Base-by-base conservation (phyloP, 2,888 invertebrate genomes). In the Hoplodrina ambigua region DNA sequence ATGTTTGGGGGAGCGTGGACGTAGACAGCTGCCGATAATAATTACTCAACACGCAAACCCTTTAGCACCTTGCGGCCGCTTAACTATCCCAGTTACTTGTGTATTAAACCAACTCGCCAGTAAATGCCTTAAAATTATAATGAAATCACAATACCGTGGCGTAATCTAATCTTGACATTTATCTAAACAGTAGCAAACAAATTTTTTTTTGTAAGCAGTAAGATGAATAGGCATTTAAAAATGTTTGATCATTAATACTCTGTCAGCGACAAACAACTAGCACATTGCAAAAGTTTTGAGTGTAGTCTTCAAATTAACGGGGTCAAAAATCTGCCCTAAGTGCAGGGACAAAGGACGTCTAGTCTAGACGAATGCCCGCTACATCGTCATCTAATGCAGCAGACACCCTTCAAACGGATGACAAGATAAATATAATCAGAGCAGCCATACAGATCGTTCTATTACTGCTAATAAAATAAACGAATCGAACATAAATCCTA, bases 21-120 rank as follows among this genome's bases (percentile, higher is more conserved):
- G 87, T 87, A 89, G 91, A 90, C 95, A 95, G 94, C 95, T 95
- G 95, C 91, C 90, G 85, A 90, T 91, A 90, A 90, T 91, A 94
- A 95, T 94, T 94, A 93, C 90, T 91, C 87, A 89, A 87, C 94
- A 94, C 93, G 93, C 94, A 86, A 93, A 94, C 93, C 92, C 93
- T 92, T 93, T 95, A 89, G 93, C 95, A 95, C 95, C 95, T 95
- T 95, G 95, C 94, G 88, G 84, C 85, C 84, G 83, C 87, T 80
- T 25, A 25, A 84, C 84, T 83, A 86, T 86, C 78, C 85, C 67
- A 81, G 82, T 80, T 83, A 81, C 78, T 84, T 53, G 49, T 56
- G 46, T 63, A 84, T 85, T 85, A 85, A 85, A 85, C 85, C 72
- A 80, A 83, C 75, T 77, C 70, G 74, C 87, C 83, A 85, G 83